Percentiles rank a stretch among this genome's conserved stretches.
Evolutionary conservation across 2,797 vertebrate species (phyloP).

Genomic region (Simalia tracyae): DNA sequence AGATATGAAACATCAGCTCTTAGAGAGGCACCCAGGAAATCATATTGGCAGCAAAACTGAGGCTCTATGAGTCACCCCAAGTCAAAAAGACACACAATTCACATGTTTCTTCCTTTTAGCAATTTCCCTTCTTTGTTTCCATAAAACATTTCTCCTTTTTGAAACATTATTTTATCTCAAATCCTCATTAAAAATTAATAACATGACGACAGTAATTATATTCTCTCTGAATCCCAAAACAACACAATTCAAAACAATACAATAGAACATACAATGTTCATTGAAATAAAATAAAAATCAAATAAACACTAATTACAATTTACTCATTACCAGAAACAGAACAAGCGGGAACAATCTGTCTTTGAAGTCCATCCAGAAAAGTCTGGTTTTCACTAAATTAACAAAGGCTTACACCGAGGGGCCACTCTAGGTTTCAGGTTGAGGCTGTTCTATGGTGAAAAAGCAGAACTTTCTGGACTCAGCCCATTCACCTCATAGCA

Average conservation of each 20-base stretch:
- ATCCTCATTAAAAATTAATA: background rate
- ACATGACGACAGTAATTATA: background rate
- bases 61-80: background rate
- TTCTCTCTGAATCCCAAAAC: background rate
- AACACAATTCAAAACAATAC: background rate
- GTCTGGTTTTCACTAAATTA: background rate
- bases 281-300: background rate
- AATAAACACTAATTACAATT: background rate
- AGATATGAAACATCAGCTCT: background rate
- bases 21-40: rapidly evolving
- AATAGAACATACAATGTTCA: background rate
- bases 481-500: background rate
- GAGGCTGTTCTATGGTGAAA: background rate
- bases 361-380: background rate
- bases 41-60: background rate
- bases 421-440: background rate
- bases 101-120: background rate
- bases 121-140: background rate
- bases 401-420: background rate
- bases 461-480: background rate
- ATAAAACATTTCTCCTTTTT: background rate
- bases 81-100: background rate
- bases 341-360: background rate
- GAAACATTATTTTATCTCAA: background rate
- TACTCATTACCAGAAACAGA: background rate